These are phyloP conservation scores for Teleogryllus oceanicus DNA, from an alignment of 2,888 invertebrate species.

Conservation along the genomic window DNA sequence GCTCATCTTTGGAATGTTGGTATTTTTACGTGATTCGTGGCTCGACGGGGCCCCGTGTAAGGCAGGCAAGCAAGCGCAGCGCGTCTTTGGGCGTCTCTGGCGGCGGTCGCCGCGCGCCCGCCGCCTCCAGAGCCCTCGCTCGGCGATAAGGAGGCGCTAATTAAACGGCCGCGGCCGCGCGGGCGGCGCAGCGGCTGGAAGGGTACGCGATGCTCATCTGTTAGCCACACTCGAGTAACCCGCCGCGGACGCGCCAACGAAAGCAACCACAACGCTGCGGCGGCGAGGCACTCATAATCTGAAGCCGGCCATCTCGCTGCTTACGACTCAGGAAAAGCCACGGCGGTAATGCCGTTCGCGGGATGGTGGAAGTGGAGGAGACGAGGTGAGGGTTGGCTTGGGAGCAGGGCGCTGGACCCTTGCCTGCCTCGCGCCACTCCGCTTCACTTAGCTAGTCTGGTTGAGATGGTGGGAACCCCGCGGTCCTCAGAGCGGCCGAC, in stretches of 20 bases:
- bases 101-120: neutral
- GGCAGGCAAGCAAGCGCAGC: neutral
- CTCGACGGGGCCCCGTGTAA: too few relatives aligned
- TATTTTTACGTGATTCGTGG: too few relatives aligned
- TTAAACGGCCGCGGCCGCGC: neutral
- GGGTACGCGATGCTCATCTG: constrained; percentile 19
- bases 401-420: too few relatives aligned
- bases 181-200: neutral
- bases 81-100: neutral
- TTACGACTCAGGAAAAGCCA: neutral
- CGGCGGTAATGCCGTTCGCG: too few relatives aligned
- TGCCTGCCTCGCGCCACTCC: neutral
- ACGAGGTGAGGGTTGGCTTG: too few relatives aligned
- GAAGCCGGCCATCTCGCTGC: neutral
- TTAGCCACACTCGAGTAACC: constrained; percentile 28
- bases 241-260: constrained; percentile 4
- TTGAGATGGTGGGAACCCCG: neutral
- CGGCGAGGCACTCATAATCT: neutral
- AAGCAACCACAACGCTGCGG: neutral
- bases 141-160: constrained; percentile 2
- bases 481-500: neutral
- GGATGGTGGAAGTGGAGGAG: too few relatives aligned
- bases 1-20: too few relatives aligned
- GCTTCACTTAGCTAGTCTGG: neutral
- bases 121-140: neutral